phyloP scores from a whole-genome alignment of 2,888 invertebrate species.

The Xanthorhoe spadicearia region DNA sequence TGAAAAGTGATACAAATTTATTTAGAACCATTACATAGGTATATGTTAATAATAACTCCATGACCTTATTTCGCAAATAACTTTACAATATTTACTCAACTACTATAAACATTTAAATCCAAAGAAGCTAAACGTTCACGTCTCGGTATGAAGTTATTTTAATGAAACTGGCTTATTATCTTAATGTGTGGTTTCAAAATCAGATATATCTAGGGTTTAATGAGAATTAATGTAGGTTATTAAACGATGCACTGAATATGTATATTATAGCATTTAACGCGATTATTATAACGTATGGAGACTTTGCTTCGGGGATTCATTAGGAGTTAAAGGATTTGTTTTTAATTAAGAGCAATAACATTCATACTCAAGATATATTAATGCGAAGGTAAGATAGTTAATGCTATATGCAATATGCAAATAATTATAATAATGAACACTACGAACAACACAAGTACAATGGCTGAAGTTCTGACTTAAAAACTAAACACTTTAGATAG shows the following conservation, averaged over 20 bases:
- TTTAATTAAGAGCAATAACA: background rate
- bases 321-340: conserved; percentile 11
- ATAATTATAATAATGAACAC: too few species aligned
- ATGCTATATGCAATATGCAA: background rate
- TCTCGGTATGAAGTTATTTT: conserved; percentile 10
- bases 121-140: conserved; percentile 6
- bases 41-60: background rate
- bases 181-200: conserved; percentile 20
- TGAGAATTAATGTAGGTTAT: conserved; percentile 33
- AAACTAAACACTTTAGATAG: too few species aligned
- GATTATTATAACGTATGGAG: conserved; percentile 24
- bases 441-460: too few species aligned
- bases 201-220: conserved; percentile 24
- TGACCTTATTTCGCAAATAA: background rate
- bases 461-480: too few species aligned
- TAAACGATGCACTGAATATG: conserved; percentile 24
- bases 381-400: background rate
- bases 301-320: conserved; percentile 19
- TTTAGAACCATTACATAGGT: background rate
- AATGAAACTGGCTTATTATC: conserved; percentile 16
- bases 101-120: background rate
- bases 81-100: background rate
- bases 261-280: conserved; percentile 27
- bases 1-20: background rate
- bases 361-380: background rate